Evolutionary conservation across 2,113 vertebrate genomes (phyloP).

Genomic region (Prinia subflava): DNA sequence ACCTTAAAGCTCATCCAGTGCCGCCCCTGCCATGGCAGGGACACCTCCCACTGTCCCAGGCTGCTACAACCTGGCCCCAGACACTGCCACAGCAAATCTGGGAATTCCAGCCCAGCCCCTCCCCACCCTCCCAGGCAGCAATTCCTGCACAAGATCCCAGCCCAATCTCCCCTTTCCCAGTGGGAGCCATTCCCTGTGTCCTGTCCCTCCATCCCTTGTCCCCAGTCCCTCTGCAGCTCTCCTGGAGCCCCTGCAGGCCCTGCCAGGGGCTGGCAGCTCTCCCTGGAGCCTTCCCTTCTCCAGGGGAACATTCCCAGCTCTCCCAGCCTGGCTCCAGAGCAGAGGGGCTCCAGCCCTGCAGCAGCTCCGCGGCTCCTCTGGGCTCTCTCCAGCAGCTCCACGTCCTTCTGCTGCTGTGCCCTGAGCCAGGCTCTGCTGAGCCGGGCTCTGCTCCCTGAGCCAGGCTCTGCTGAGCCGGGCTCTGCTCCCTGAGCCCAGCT

Average conservation of each 20-base stretch:
- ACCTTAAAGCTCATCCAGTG: accelerated
- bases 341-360: background rate
- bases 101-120: background rate
- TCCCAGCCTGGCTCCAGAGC: background rate
- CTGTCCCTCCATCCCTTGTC: background rate
- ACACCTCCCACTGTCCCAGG: background rate
- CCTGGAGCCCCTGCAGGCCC: background rate
- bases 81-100: background rate
- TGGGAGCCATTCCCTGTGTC: background rate
- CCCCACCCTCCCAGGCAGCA: background rate
- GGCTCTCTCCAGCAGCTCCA: background rate
- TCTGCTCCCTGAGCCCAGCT: background rate
- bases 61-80: background rate
- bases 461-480: background rate
- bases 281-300: background rate
- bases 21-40: background rate
- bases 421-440: background rate
- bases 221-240: background rate
- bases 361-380: background rate
- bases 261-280: background rate
- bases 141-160: background rate
- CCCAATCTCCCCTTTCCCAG: too few relatives aligned
- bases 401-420: background rate
- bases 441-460: background rate
- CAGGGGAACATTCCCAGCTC: background rate